Percentiles rank a stretch among this genome's conserved stretches.
Evolutionary conservation across 2,888 invertebrate genomes (phyloP).

Genomic region (Troides aeacus): DNA sequence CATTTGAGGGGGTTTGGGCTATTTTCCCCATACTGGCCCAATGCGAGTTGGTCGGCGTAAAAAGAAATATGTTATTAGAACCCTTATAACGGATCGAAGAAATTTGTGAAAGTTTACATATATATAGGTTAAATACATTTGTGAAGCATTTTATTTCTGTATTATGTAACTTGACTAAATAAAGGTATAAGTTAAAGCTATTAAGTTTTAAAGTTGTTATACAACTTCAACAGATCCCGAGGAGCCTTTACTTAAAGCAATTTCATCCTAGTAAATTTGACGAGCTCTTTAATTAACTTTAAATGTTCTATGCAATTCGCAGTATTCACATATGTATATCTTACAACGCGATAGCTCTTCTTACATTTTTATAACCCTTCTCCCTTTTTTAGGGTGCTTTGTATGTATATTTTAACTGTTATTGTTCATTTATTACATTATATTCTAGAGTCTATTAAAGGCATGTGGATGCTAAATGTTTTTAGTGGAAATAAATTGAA

Average conservation of each 20-base stretch:
- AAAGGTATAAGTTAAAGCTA: constrained; percentile 2
- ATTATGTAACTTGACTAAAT: constrained; percentile 2
- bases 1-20: no score
- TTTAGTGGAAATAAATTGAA: no score
- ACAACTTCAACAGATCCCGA: constrained; percentile 10
- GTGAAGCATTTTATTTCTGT: neutral
- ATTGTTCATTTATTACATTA: neutral
- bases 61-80: no score
- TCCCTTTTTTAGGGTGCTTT: neutral
- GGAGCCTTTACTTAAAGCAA: constrained; percentile 16
- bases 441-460: no score
- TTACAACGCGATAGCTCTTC: neutral
- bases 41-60: no score
- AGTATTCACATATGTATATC: neutral
- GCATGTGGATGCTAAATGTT: no score
- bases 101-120: no score
- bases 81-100: no score
- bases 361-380: neutral
- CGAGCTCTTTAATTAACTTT: constrained; percentile 20
- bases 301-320: neutral
- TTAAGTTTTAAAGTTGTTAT: constrained; percentile 19
- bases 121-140: no score
- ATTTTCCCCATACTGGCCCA: no score
- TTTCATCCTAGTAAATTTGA: constrained; percentile 19
- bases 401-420: neutral